Evolutionary conservation across 2,797 vertebrate genomes (phyloP), one percentile per base, ranked within the genome.

Genomic region (Etheostoma perlongum): DNA sequence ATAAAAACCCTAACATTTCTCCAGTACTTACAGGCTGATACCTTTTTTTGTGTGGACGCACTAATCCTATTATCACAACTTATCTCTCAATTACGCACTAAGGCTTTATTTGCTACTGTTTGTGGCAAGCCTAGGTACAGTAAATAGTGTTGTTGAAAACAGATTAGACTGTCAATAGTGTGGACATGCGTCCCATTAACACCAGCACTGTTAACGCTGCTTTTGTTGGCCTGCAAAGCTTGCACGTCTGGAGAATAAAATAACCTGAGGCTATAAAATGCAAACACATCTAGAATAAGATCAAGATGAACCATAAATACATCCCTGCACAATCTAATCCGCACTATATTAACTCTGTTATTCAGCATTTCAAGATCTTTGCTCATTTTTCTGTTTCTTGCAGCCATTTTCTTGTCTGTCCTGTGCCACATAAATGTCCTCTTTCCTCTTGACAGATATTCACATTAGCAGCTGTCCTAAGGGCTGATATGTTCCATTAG

Each of bases 211-310:
- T 67, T 48, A 59, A 52, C 3, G 4, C 62, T 44, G 47, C 73
- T 73, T 60, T 63, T 79, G 69, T 48, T 27, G 16, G 57, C 70
- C 57, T 55, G 42, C n/a, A 72, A 55, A 66, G 62, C 46, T 65
- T 19, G 36, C 18, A 48, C 19, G 6, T 36, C 62, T 78, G 33
- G n/a, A 64, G 61, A 67, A 75, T 40, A 40, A 78, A 79, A 71
- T 40, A 61, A 33, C 74, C 67, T 0, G 13, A 44, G 66, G 77
- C 72, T 52, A 18, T 49, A 55, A 76, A 81, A 70, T 64, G 40
- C 61, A 76, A 82, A 78, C 69, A 46, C 46, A 63, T 72, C 71
- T 84, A 52, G 74, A 72, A 82, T 82, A 46, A 78, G 68, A 84
- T 78, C 79, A 72, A 72, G 66, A 84, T 67, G 46, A 72, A 76